Conservation (phyloP, 2,888 invertebrate genomes). For the Noctua janthina region DNA sequence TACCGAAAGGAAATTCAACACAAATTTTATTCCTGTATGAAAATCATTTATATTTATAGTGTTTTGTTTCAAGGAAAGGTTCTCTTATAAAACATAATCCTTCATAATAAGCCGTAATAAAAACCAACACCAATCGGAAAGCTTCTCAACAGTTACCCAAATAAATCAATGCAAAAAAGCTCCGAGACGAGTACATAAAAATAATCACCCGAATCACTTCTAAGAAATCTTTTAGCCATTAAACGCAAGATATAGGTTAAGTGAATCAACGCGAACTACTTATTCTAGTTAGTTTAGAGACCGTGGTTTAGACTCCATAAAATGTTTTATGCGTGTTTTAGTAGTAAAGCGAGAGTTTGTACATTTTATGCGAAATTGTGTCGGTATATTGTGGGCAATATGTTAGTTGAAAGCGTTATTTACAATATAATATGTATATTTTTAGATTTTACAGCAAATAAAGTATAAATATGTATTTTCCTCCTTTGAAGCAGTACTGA, state of each 20-base stretch:
- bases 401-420: slow-evolving; percentile 30
- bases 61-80: not conserved
- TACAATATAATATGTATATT: not conserved
- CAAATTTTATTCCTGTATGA: not conserved
- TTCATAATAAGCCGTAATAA: not conserved
- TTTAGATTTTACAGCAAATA: slow-evolving; percentile 31
- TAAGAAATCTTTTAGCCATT: slow-evolving; percentile 39
- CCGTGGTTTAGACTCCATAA: slow-evolving; percentile 37
- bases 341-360: slow-evolving; percentile 31
- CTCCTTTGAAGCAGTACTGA: slow-evolving; percentile 16
- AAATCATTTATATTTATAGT: not conserved
- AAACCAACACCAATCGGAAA: slow-evolving; percentile 32
- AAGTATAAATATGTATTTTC: slow-evolving; percentile 16
- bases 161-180: slow-evolving; percentile 32
- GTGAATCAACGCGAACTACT: slow-evolving; percentile 46
- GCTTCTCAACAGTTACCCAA: slow-evolving; percentile 24
- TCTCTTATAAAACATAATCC: not conserved
- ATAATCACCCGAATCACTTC: slow-evolving; percentile 46
- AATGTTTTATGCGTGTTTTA: slow-evolving; percentile 56
- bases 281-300: slow-evolving; percentile 30
- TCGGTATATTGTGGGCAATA: slow-evolving; percentile 11
- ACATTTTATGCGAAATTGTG: slow-evolving; percentile 29
- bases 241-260: slow-evolving; percentile 58
- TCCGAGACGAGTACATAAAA: slow-evolving; percentile 18
- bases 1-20: not conserved